A percentile compares a stretch with the other conserved stretches of the same genome.
Evolutionary conservation across 2,888 invertebrate species (phyloP).

Genomic region (Xanthia togata): DNA sequence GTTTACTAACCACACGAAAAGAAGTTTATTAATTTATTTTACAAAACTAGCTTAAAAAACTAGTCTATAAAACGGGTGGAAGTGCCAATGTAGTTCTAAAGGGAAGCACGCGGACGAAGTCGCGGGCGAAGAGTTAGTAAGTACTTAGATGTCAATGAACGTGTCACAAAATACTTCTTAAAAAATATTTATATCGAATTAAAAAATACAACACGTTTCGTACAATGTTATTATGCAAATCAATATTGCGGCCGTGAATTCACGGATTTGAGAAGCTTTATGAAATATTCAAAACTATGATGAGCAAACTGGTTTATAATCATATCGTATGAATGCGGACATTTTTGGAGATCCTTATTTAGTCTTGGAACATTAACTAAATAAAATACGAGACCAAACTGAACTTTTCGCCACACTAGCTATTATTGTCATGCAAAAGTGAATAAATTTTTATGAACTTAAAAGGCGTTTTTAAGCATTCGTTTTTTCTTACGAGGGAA

Average conservation of each 20-base stretch:
- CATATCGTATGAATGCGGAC: constrained; percentile 46
- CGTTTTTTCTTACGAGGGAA: no score
- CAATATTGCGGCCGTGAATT: constrained; percentile 60
- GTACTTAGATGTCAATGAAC: not conserved
- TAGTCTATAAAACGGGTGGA: no score
- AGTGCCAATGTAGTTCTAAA: no score
- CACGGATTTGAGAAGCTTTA: constrained; percentile 61
- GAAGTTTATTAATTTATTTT: no score
- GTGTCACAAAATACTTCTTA: not conserved
- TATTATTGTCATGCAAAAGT: not conserved
- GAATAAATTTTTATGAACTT: not conserved
- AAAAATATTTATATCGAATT: not conserved
- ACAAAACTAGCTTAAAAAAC: no score
- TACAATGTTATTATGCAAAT: constrained; percentile 57
- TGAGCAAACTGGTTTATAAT: constrained; percentile 66
- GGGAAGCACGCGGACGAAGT: not conserved
- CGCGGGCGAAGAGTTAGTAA: not conserved
- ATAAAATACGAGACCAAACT: constrained; percentile 37
- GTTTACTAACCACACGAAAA: no score
- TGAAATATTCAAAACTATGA: constrained; percentile 46
- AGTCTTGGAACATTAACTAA: constrained; percentile 7
- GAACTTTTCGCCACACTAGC: not conserved
- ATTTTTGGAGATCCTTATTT: constrained; percentile 47
- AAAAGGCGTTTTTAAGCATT: not conserved
- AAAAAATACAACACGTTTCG: constrained; percentile 10